Evolutionary conservation across 2,113 vertebrate genomes (phyloP).

Genomic region (Collichthys lucidus): DNA sequence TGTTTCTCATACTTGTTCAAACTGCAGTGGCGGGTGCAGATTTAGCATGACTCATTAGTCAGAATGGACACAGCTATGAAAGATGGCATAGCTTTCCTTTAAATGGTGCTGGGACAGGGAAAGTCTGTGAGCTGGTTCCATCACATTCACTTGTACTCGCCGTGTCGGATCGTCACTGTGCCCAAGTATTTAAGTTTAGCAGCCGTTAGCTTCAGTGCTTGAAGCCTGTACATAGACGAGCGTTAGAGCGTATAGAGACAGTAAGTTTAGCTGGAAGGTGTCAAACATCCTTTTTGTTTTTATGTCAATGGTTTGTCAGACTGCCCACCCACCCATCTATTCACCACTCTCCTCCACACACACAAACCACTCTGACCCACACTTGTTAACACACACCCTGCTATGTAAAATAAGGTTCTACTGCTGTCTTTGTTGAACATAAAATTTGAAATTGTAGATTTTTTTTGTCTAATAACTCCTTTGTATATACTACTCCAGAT

Average conservation of each 20-base stretch:
- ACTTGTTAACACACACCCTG: slow-evolving; percentile 43
- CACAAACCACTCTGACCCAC: slow-evolving; percentile 52
- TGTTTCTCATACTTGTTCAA: not conserved
- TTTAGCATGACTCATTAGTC: not conserved
- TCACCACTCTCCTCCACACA: not conserved
- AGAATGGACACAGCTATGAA: not conserved
- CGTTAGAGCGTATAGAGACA: slow-evolving; percentile 46
- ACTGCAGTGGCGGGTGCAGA: not conserved
- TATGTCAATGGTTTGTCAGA: slow-evolving; percentile 13
- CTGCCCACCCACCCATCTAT: not conserved
- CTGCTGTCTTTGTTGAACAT: slow-evolving; percentile 79
- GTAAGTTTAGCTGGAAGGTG: slow-evolving; percentile 56
- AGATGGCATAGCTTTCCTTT: not conserved
- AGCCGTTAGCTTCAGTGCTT: not conserved
- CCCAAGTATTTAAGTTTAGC: slow-evolving; percentile 37
- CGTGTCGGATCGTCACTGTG: not conserved
- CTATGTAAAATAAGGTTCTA: slow-evolving; percentile 80
- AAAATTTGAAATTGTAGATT: slow-evolving; percentile 81
- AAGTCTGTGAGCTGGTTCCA: not conserved
- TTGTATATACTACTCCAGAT: slow-evolving; percentile 88
- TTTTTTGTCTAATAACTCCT: slow-evolving; percentile 81
- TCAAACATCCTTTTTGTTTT: slow-evolving; percentile 48
- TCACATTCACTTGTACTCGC: not conserved
- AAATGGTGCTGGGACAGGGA: not conserved
- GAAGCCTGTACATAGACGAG: slow-evolving; percentile 56